phyloP scores from a whole-genome alignment of 2,113 vertebrate species.

The Macaca fascicularis region T2T-MFA8v1.1 NC_088395.1:4449001-4449500 shows the following conservation, averaged over 20 bases:
- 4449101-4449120: background rate
- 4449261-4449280: constrained; percentile 21
- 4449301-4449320: constrained; percentile 55
- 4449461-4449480: background rate
- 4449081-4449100: background rate
- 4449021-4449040: background rate
- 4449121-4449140: background rate
- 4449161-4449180: background rate
- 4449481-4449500: background rate
- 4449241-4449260: background rate
- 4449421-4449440: background rate
- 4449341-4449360: background rate
- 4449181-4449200: background rate
- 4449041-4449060: background rate
- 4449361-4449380: background rate
- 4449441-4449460: background rate
- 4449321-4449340: constrained; percentile 41
- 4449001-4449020: background rate
- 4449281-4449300: constrained; percentile 37
- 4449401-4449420: background rate
- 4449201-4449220: constrained; percentile 47
- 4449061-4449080: background rate
- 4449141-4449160: background rate
- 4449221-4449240: background rate
- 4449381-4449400: background rate